Evolutionary conservation across 2,113 vertebrate genomes (phyloP).

Genomic region (Eonycteris spelaea): DNA sequence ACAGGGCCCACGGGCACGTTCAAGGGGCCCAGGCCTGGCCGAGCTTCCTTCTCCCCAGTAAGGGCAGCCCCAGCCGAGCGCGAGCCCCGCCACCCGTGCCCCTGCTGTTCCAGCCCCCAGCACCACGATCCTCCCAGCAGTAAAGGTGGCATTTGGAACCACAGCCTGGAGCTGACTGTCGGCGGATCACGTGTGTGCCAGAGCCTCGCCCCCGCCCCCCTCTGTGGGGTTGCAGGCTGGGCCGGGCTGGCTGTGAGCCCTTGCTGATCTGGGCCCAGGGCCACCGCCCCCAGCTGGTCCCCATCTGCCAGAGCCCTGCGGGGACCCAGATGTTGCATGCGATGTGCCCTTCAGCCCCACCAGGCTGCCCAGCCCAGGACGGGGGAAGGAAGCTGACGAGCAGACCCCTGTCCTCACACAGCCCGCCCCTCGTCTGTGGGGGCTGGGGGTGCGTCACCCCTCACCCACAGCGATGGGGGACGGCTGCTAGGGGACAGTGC

Average conservation of each 20-base stretch:
- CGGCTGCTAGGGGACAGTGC: background rate
- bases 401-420: background rate
- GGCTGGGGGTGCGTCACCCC: background rate
- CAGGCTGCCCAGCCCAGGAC: background rate
- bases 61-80: background rate
- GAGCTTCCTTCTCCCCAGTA: background rate
- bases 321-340: background rate
- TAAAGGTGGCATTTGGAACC: constrained; percentile 48
- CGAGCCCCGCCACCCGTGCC: background rate
- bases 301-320: background rate
- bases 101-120: background rate
- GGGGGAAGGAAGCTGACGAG: background rate
- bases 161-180: constrained; percentile 12
- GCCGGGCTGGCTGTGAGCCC: background rate
- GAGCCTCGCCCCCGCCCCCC: background rate
- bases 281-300: background rate
- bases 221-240: background rate
- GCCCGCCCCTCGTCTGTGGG: background rate
- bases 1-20: accelerated
- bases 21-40: background rate
- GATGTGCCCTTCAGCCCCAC: background rate
- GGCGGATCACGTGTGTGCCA: background rate
- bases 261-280: background rate
- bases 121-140: background rate
- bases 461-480: background rate